These are phyloP conservation scores for Epinotia nisella DNA, from an alignment of 2,888 invertebrate species.

Conservation along the genomic window DNA sequence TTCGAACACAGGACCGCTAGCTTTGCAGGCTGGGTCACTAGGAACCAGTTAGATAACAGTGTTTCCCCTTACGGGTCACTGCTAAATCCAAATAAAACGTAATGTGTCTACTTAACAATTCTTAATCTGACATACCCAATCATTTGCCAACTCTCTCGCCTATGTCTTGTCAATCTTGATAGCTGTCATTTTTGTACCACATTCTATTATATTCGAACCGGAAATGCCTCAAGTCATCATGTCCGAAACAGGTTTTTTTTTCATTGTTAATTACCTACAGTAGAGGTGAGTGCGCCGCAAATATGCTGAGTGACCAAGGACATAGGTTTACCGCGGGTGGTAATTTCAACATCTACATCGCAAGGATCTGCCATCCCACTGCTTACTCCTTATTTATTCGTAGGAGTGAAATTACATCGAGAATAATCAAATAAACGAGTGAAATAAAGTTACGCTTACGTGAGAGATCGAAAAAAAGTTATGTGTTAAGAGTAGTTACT, in stretches of 20 bases:
- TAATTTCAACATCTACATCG: too few relatives aligned
- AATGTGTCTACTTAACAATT: background rate
- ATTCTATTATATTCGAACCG: constrained; percentile 25
- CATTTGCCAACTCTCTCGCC: background rate
- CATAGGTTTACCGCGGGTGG: background rate
- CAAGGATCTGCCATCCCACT: background rate
- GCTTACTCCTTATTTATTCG: background rate
- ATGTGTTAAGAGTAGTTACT: constrained; percentile 8
- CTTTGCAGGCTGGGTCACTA: too few relatives aligned
- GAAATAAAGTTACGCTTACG: constrained; percentile 16
- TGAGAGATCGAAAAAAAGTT: constrained; percentile 3
- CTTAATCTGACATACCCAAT: constrained; percentile 18
- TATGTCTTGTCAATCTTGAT: constrained; percentile 13
- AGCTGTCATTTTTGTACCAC: constrained; percentile 13
- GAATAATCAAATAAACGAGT: background rate
- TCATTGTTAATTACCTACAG: constrained; percentile 15
- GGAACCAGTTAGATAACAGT: background rate
- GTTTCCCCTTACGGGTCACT: background rate
- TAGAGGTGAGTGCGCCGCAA: background rate
- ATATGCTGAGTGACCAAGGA: constrained; percentile 3
- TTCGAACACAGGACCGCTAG: too few relatives aligned
- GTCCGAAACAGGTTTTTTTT: constrained; percentile 6
- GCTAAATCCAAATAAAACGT: background rate
- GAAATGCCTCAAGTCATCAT: constrained; percentile 13
- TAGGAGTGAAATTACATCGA: constrained; percentile 4